Percentiles rank a stretch among this genome's conserved stretches.
These are phyloP conservation scores for Rugalucina vietnamica DNA, from an alignment of 2,888 invertebrate genomes.

Conservation along the genomic window DNA sequence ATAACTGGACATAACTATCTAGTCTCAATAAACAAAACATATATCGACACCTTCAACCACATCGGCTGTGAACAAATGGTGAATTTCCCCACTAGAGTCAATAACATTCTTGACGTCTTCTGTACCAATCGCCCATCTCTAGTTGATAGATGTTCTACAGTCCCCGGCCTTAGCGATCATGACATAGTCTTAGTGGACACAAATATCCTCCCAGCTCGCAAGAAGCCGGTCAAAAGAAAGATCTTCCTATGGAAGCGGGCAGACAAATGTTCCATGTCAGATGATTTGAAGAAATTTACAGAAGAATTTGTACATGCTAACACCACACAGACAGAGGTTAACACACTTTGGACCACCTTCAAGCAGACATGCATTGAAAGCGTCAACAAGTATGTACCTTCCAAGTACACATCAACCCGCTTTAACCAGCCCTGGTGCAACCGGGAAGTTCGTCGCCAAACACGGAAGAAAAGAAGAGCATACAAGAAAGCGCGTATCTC, in stretches of 20 bases:
- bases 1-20: conserved; percentile 11
- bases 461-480: background rate
- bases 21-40: background rate
- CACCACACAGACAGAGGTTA: background rate
- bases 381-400: conserved; percentile 26
- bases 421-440: background rate
- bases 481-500: background rate
- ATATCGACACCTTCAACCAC: conserved; percentile 23
- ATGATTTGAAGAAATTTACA: background rate
- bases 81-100: conserved; percentile 29
- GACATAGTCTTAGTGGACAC: conserved; percentile 30
- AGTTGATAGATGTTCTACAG: background rate
- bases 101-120: conserved; percentile 31
- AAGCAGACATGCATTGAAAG: background rate
- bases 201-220: background rate
- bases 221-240: conserved; percentile 16
- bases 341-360: conserved; percentile 31
- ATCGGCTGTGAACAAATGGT: conserved; percentile 23
- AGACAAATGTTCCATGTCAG: background rate
- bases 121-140: conserved; percentile 29
- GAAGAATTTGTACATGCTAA: background rate
- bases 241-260: conserved; percentile 32
- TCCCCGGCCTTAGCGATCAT: conserved; percentile 39
- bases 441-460: background rate
- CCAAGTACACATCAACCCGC: conserved; percentile 9